A percentile compares a stretch with the other conserved stretches of the same genome.
Conservation (phyloP, 92 coral and sea anemone species). For the Anthopleura xanthogrammica region DNA sequence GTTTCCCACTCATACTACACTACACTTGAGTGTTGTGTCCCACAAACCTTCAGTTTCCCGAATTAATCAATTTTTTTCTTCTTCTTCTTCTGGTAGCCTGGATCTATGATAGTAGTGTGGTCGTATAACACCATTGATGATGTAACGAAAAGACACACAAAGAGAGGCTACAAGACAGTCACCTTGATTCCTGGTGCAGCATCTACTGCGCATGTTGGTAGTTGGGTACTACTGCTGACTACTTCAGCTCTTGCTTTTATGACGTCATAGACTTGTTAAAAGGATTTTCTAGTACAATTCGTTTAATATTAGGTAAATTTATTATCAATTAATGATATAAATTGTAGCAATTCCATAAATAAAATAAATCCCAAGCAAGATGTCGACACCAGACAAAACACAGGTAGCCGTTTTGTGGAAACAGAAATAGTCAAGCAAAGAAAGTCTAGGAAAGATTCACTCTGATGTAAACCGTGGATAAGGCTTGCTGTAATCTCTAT, state of each 20-base stretch:
- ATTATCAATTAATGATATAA: no score
- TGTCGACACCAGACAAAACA: no score
- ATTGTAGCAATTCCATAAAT: no score
- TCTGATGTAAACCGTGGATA: no score
- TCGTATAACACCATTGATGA: constrained; percentile 20
- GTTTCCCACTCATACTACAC: no score
- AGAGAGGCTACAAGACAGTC: constrained; percentile 17
- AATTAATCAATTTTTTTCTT: neutral
- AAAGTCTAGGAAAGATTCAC: no score
- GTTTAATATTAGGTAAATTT: no score
- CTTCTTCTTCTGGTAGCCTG: constrained; percentile 12
- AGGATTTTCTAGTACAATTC: neutral
- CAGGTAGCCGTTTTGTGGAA: no score
- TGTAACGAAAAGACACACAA: neutral
- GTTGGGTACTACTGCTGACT: constrained; percentile 28
- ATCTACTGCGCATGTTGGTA: constrained; percentile 12
- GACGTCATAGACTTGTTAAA: neutral
- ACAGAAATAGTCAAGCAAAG: no score
- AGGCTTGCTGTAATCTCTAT: no score
- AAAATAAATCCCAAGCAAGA: no score
- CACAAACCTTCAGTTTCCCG: neutral
- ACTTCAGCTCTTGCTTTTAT: neutral
- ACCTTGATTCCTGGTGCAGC: constrained; percentile 20
- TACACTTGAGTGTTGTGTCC: no score
- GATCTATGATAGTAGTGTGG: constrained; percentile 39